These are phyloP conservation scores for Parascotia fuliginaria DNA, from an alignment of 2,888 invertebrate species.

Conservation along the genomic window DNA sequence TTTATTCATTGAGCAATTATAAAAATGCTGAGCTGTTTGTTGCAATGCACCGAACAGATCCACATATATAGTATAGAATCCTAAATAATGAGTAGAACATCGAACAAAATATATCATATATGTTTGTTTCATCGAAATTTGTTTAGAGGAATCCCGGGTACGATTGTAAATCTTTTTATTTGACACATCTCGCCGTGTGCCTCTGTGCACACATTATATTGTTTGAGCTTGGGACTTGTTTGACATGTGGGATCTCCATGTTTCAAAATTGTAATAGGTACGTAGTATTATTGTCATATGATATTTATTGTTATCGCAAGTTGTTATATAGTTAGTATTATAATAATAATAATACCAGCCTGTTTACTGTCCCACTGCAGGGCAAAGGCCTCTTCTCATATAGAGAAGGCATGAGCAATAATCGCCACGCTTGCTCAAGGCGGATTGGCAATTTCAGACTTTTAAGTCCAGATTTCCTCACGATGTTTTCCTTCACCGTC, in stretches of 20 bases:
- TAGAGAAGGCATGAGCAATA: no score
- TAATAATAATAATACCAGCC: no score
- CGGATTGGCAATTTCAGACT: no score
- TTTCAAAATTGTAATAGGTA: not conserved
- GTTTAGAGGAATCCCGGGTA: constrained; percentile 33
- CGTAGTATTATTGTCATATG: not conserved
- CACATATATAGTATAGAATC: not conserved
- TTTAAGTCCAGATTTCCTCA: no score
- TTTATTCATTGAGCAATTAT: no score
- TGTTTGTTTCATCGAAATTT: constrained; percentile 32
- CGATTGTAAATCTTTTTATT: constrained; percentile 54
- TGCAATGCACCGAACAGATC: no score
- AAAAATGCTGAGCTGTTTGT: no score
- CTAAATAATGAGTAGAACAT: not conserved
- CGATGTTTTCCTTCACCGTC: no score
- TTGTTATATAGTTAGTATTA: not conserved
- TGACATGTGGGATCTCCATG: constrained; percentile 16
- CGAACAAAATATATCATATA: constrained; percentile 20
- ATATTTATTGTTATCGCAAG: not conserved
- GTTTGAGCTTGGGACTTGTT: constrained; percentile 36
- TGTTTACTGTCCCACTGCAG: no score
- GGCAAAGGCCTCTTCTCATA: no score
- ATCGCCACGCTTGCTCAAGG: no score
- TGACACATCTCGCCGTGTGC: constrained; percentile 34
- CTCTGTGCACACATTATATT: constrained; percentile 30